Base-by-base conservation (phyloP, 1,140 invertebrate genomes). In the Monomorium pharaonis region DNA sequence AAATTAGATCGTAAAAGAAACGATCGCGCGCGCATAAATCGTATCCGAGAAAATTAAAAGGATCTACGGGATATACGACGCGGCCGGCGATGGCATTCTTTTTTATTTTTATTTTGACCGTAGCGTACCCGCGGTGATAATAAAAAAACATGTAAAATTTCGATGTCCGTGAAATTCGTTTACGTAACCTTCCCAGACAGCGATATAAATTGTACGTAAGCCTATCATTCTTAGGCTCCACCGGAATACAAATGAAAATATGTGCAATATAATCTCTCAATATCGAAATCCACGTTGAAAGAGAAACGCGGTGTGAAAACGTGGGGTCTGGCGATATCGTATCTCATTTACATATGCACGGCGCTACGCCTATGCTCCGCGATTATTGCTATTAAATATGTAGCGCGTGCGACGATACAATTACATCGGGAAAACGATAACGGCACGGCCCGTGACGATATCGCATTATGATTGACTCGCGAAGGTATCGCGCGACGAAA, bases 361-460 rank as follows among this genome's bases (percentile, higher is more conserved):
- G 16, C 21, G 62, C 49, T 42, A 80, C 21, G 63, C 47, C 30
- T 80, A 77, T 27, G 54, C 6, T 14, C 6, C 24, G 78, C 67
- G 51, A 83, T 74, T 56, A 44, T 72, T 47, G 24, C 62, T 67
- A 51, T 80, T 58, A 83, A 72, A 44, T 81, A 81, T 70, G 78
- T 56, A 81, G 51, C 37, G 67, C 24, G 77, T n/a, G 27, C 51
- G 65, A 81, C 63, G 77, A 58, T 51, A 81, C 78, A 83, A 74
- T 72, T 74, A 58, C 78, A 83, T 33, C 51, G 42, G 67, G n/a
- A 18, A 60, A 83, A 58, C 24, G 78, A 72, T 81, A 81, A 81
- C 58, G 58, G 16, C 21, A 6, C n/a, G n/a, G n/a, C 1, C n/a
- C 49, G 49, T 51, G 67, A 24, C 67, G 78, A 47, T 58, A 83